These are phyloP conservation scores for Meloe dianella DNA, from an alignment of 2,888 invertebrate species.

Conservation along the genomic window DNA sequence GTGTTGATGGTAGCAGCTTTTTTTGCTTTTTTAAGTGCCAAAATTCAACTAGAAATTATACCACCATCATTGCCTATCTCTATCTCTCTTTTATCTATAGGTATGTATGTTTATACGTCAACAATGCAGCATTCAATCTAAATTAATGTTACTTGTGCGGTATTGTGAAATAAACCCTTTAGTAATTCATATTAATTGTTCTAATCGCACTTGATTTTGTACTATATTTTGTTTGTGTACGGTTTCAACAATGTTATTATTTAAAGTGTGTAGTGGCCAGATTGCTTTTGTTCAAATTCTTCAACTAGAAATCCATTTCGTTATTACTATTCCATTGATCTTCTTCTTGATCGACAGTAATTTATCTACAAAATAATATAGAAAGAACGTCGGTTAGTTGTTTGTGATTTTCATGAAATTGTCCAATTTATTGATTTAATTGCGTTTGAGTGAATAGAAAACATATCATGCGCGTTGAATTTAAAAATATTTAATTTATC, in stretches of 20 bases:
- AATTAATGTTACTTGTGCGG: conserved; percentile 55
- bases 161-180: conserved; percentile 52
- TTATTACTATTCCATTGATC: conserved; percentile 30
- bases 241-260: conserved; percentile 39
- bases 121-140: conserved; percentile 50
- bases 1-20: neutral
- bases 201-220: conserved; percentile 45
- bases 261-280: conserved; percentile 32
- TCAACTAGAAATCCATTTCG: conserved; percentile 34
- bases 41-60: neutral
- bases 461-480: too few species aligned
- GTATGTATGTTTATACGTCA: conserved; percentile 33
- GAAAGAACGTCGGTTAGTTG: neutral
- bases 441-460: too few species aligned
- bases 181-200: conserved; percentile 55
- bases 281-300: conserved; percentile 32
- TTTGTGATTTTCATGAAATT: neutral
- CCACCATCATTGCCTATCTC: conserved; percentile 32
- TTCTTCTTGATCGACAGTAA: conserved; percentile 21
- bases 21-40: conserved; percentile 9
- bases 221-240: conserved; percentile 35
- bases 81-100: conserved; percentile 26
- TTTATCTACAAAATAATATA: conserved; percentile 21
- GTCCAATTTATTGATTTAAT: too few species aligned
- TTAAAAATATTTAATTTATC: too few species aligned